Conservation (phyloP, 2,113 vertebrate species). For the Cervus canadensis region DNA sequence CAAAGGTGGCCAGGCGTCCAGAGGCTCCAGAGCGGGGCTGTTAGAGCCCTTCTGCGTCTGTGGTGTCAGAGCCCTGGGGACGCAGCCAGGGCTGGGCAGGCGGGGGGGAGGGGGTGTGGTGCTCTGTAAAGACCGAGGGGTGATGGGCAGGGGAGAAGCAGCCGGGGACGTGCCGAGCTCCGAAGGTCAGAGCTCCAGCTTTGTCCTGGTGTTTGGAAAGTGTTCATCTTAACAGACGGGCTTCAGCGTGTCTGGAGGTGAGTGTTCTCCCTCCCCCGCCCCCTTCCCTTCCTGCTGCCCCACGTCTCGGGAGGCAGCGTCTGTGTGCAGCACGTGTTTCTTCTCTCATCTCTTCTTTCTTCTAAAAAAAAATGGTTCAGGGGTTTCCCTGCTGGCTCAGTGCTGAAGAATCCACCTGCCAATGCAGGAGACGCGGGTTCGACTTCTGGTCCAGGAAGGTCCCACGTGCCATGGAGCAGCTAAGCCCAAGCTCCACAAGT, state of each 20-base stretch:
- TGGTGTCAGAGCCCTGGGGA: background rate
- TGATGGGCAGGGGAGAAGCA: background rate
- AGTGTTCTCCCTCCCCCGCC: rapidly evolving
- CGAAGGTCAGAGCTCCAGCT: background rate
- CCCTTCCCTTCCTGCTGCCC: background rate
- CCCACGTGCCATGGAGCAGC: background rate
- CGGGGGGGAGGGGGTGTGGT: background rate
- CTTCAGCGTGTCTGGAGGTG: background rate
- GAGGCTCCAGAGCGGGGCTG: rapidly evolving
- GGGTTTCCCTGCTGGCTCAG: background rate
- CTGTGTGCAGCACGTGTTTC: background rate
- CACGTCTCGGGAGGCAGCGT: background rate
- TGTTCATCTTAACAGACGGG: background rate
- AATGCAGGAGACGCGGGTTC: background rate
- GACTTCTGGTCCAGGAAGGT: background rate
- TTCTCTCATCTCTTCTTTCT: background rate
- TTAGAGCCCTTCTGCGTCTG: background rate
- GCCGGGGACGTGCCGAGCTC: background rate
- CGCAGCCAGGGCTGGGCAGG: background rate
- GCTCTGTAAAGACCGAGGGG: background rate
- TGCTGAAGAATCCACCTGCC: background rate
- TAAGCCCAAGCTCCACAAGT: rapidly evolving
- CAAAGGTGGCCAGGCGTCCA: no score
- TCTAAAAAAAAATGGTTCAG: background rate
- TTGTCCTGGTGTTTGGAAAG: background rate